Percentiles rank a stretch among this genome's conserved stretches.
phyloP scores from a whole-genome alignment of 2,113 vertebrate genomes.

The Phaetusa simplex region DNA sequence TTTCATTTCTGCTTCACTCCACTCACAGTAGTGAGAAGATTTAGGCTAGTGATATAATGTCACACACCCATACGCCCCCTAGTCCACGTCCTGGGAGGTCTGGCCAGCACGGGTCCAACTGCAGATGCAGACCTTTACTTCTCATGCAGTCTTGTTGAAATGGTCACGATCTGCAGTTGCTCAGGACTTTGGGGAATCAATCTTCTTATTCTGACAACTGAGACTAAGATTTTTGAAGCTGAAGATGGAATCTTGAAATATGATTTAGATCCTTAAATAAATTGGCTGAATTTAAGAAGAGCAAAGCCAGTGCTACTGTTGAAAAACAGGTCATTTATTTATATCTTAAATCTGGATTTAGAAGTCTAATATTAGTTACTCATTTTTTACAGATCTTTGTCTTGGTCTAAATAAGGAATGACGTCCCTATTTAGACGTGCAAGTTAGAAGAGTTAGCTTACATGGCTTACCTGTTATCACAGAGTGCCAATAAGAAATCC shows the following conservation, averaged over 20 bases:
- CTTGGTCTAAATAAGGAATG: background rate
- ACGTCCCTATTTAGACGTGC: background rate
- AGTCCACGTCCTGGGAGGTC: background rate
- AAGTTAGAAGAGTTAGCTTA: background rate
- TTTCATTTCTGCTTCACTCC: background rate
- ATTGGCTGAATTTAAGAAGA: background rate
- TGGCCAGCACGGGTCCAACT: background rate
- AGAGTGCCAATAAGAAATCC: background rate
- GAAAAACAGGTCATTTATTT: slow-evolving; percentile 29
- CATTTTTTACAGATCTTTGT: background rate
- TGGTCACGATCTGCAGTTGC: background rate
- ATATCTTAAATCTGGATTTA: background rate
- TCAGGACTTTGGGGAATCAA: background rate
- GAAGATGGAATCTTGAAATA: background rate
- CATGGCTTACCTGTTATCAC: background rate
- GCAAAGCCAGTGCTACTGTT: background rate
- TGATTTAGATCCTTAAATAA: background rate
- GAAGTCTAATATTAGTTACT: background rate
- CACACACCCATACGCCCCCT: background rate
- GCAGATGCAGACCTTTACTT: background rate
- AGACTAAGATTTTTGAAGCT: background rate
- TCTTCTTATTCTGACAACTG: background rate
- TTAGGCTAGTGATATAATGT: background rate
- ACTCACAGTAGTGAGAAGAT: background rate
- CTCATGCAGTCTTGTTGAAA: background rate